A percentile compares a stretch with the other conserved stretches of the same genome.
Conservation (phyloP, 2,797 vertebrate genomes). For the Platyrinchus mystaceus region DNA sequence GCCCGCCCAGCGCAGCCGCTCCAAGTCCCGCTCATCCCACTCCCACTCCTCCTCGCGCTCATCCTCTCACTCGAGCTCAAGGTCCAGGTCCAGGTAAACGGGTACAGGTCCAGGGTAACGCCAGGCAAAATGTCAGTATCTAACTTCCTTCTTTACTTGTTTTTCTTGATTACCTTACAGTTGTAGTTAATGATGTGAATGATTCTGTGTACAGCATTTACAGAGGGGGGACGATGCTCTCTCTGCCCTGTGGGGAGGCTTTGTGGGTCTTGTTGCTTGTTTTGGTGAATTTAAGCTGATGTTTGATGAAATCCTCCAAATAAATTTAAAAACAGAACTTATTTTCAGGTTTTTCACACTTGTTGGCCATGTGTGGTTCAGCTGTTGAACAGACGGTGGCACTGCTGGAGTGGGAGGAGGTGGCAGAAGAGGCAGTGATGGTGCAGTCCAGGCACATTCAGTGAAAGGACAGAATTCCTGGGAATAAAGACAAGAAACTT, state of each 20-base stretch:
- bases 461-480: not conserved
- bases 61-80: conserved; percentile 95
- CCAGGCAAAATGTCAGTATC: conserved; percentile 99
- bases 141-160: conserved; percentile 87
- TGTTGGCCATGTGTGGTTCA: not conserved
- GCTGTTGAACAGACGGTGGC: not conserved
- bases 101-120: conserved; percentile 99
- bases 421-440: not conserved
- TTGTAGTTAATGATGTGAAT: conserved; percentile 33
- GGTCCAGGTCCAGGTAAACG: conserved; percentile 99
- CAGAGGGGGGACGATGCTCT: not conserved
- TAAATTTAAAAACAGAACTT: not conserved
- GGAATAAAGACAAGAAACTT: not conserved
- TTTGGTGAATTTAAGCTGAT: not conserved
- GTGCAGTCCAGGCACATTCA: not conserved
- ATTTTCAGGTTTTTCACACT: not conserved
- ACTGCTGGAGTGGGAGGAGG: not conserved
- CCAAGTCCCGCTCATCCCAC: conserved; percentile 87
- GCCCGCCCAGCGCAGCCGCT: conserved; percentile 82
- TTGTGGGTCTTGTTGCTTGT: not conserved
- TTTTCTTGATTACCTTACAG: conserved; percentile 61
- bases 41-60: conserved; percentile 90
- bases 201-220: not conserved
- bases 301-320: not conserved
- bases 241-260: not conserved